Base-by-base conservation (phyloP, 2,113 vertebrate species). In the Electrona antarctica region DNA sequence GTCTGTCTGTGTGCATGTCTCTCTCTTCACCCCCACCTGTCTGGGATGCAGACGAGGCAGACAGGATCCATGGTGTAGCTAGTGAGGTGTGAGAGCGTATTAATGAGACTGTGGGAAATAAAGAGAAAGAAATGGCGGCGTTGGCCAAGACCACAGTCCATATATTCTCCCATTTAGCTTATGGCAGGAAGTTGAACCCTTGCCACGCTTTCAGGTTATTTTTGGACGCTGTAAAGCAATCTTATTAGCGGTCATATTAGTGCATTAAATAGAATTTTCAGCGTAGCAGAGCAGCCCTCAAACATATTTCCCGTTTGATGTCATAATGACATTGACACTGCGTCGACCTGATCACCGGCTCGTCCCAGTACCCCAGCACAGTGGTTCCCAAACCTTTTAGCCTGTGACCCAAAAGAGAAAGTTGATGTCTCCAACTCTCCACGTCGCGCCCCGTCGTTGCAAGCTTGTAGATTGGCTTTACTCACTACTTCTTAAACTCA, bases 211-310 rank as follows among this genome's bases (percentile, higher is more conserved):
- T 65, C 54, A 59, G 71, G 81, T 82, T 90, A 83, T 91, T 85
- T 85, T 69, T 80, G 79, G 79, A 77, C 47, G 55, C 67, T 52
- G 62, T 82, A 86, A 87, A 86, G 72, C 76, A 58, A 69, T 21
- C 76, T 81, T 78, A 86, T 91, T 90, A 84, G 77, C 2, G 29
- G 14, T 7, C 52, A 73, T 83, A 83, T 86, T 88, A 83, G 57
- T 62, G 62, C 55, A 12, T 49, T 49, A 87, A 83, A 84, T 85
- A 80, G 58, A 89, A 83, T 79, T 65, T 72, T 49, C 51, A 77
- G 60, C 7, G 7, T 5, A 58, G 57, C 61, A 65, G 72, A 15
- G 15, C 58, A 33, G 65, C 9, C 56, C 6, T 13, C 0, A 57
- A 33, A 51, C 49, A 4, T 0, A 8, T 52, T 49, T 72, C 21